Conservation (phyloP, 35 echinoderm and acorn worm genomes). For the Heliocidaris erythrogramma region DNA sequence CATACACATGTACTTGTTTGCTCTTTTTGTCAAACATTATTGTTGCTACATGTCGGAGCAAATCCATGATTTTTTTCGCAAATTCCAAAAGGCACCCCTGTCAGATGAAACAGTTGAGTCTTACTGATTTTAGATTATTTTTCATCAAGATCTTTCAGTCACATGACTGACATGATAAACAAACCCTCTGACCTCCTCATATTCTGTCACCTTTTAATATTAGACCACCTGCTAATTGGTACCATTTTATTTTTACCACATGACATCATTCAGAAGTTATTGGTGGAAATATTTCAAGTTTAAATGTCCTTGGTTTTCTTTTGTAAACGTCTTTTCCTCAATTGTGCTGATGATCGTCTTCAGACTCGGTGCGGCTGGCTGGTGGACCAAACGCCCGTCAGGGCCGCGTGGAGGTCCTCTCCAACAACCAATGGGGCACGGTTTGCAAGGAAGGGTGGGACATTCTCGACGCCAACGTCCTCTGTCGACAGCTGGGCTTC, state of each 20-base stretch:
- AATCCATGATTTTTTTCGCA: too few relatives aligned
- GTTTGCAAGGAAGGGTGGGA: conserved; percentile 44
- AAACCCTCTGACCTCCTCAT: too few relatives aligned
- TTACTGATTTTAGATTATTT: too few relatives aligned
- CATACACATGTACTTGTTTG: too few relatives aligned
- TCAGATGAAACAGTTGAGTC: too few relatives aligned
- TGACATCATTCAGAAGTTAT: not conserved
- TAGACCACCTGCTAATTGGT: too few relatives aligned
- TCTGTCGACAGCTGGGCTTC: conserved; percentile 42
- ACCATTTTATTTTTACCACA: not conserved
- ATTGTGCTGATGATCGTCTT: not conserved
- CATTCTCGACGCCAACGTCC: not conserved
- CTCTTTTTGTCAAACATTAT: too few relatives aligned
- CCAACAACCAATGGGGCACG: conserved; percentile 24
- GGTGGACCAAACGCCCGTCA: conserved; percentile 15
- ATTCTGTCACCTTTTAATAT: too few relatives aligned
- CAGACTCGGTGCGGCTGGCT: conserved; percentile 14
- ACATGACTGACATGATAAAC: too few relatives aligned
- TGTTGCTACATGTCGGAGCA: too few relatives aligned
- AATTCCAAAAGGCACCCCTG: too few relatives aligned
- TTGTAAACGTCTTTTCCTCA: not conserved
- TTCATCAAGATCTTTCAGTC: too few relatives aligned
- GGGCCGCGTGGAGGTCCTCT: conserved; percentile 2
- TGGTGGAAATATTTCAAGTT: not conserved
- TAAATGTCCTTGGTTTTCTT: not conserved